These are phyloP conservation scores for Liasis olivaceus DNA, from an alignment of 2,797 vertebrate species.

Conservation along the genomic window DNA sequence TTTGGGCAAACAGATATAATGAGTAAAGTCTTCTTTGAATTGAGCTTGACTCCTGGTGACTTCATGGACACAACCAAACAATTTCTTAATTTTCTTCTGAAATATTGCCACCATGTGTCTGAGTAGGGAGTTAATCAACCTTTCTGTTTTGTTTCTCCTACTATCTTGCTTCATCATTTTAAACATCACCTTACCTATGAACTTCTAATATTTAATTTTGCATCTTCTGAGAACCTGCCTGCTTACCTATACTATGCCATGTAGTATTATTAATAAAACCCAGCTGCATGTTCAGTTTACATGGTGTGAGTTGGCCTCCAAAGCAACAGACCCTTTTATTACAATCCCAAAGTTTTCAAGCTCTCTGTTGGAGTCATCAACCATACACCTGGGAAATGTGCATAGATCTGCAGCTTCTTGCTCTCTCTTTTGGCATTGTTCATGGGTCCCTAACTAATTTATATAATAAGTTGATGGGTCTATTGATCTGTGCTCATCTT, in stretches of 20 bases:
- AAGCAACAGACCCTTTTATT: not conserved
- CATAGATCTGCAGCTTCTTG: not conserved
- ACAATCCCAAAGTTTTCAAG: not conserved
- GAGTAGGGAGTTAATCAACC: not conserved
- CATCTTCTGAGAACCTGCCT: not conserved
- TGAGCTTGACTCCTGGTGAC: too few relatives aligned
- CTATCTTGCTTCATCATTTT: not conserved
- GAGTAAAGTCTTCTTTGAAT: too few relatives aligned
- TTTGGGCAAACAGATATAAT: too few relatives aligned
- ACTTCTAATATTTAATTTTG: not conserved
- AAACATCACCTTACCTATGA: not conserved
- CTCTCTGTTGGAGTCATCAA: not conserved
- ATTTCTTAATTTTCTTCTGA: not conserved
- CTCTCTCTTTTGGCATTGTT: not conserved
- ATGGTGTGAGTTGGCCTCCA: not conserved
- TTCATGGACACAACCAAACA: not conserved
- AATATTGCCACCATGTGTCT: constrained; percentile 21
- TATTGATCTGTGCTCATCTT: not conserved
- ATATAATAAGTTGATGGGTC: not conserved
- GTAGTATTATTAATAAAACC: not conserved
- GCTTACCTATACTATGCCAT: not conserved
- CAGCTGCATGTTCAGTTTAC: not conserved
- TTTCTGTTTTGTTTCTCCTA: not conserved
- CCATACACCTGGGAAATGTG: not conserved
- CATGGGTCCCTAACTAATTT: not conserved